Conservation (phyloP, 2,888 invertebrate genomes). For the Andrena bicolor region DNA sequence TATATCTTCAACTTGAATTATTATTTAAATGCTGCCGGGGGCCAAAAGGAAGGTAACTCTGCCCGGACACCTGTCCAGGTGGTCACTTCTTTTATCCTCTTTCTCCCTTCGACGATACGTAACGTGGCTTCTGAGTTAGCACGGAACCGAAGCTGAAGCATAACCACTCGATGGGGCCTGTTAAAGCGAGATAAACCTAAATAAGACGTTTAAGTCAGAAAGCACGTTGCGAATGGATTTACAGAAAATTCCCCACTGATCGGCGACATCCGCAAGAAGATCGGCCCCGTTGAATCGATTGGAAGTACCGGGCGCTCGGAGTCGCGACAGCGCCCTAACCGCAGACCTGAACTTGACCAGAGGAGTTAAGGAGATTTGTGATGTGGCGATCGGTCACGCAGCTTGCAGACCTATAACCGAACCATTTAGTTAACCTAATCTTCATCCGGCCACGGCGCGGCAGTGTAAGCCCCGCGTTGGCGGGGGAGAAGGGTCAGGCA, state of each 20-base stretch:
- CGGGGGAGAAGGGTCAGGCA: background rate
- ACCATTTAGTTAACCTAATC: slow-evolving; percentile 74
- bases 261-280: background rate
- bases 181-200: no score
- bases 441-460: slow-evolving; percentile 49
- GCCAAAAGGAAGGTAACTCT: slow-evolving; percentile 33
- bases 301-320: background rate
- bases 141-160: no score
- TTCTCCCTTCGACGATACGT: no score
- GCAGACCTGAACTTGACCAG: slow-evolving; percentile 41
- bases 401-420: slow-evolving; percentile 61
- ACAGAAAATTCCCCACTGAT: background rate
- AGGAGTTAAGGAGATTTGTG: slow-evolving; percentile 64
- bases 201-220: background rate
- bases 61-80: slow-evolving; percentile 27
- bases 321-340: slow-evolving; percentile 35
- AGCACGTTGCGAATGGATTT: background rate
- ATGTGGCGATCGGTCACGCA: slow-evolving; percentile 68
- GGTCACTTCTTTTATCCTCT: no score
- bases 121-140: no score
- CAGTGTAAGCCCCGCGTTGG: slow-evolving; percentile 16
- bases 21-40: slow-evolving; percentile 77
- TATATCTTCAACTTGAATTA: slow-evolving; percentile 68
- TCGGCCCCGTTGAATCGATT: background rate
- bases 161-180: no score